Conservation (phyloP, 1,140 invertebrate species). For the Calephelis virginiensis region DNA sequence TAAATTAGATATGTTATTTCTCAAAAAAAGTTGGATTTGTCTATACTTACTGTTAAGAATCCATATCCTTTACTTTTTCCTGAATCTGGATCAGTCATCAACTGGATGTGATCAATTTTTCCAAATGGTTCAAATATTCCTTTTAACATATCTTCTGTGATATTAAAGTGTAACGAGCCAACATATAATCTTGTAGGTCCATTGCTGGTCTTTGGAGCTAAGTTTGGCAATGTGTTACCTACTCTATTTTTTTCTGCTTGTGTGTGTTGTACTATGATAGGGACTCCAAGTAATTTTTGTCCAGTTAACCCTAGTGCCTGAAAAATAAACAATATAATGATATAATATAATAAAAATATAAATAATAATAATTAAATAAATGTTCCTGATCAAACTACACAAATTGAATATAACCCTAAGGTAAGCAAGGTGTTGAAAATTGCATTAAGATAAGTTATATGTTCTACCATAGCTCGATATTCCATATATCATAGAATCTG, state of each 20-base stretch:
- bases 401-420: no score
- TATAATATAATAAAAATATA: no score
- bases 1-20: no score
- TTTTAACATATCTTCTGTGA: slow-evolving; percentile 98
- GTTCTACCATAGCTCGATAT: no score
- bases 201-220: slow-evolving; percentile 88
- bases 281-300: slow-evolving; percentile 97
- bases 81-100: slow-evolving; percentile 97
- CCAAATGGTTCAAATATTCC: slow-evolving; percentile 99
- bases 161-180: slow-evolving; percentile 98
- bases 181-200: slow-evolving; percentile 98
- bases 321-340: slow-evolving; percentile 61
- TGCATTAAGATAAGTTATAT: no score
- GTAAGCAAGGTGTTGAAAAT: no score
- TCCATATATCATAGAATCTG: no score
- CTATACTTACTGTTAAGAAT: slow-evolving; percentile 93
- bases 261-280: slow-evolving; percentile 98
- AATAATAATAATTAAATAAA: no score
- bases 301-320: slow-evolving; percentile 97
- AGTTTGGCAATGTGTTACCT: slow-evolving; percentile 90
- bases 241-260: slow-evolving; percentile 99
- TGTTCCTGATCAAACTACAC: no score
- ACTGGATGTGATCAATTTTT: slow-evolving; percentile 97
- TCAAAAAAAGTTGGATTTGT: not conserved
- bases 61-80: slow-evolving; percentile 98